Evolutionary conservation across 2,797 vertebrate species (phyloP).

Genomic region (Antrozous pallidus): DNA sequence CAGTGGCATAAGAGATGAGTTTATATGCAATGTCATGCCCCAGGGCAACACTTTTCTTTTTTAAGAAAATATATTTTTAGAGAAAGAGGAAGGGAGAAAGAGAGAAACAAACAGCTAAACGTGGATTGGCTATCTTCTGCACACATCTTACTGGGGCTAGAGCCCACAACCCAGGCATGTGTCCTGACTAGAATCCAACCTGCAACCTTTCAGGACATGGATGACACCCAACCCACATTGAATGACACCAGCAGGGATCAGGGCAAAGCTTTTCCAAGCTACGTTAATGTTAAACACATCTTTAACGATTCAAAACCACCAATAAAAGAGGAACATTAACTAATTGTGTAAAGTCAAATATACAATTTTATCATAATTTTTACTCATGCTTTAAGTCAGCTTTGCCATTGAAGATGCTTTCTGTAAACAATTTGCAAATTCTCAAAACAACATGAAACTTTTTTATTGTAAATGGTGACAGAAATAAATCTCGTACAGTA

Average conservation of each 20-base stretch:
- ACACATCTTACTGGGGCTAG: background rate
- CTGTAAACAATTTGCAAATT: background rate
- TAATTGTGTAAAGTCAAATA: background rate
- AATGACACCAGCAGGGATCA: background rate
- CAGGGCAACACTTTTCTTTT: background rate
- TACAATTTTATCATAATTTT: background rate
- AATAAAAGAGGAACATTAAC: background rate
- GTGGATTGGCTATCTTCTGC: background rate
- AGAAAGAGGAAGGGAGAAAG: background rate
- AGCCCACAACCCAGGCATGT: background rate
- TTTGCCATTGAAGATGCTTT: background rate
- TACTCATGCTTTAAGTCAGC: background rate
- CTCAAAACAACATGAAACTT: background rate
- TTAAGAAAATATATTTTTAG: background rate
- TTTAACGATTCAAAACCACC: background rate
- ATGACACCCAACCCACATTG: background rate
- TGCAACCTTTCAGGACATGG: background rate
- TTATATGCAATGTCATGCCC: fast-evolving
- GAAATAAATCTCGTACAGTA: background rate
- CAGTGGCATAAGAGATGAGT: background rate
- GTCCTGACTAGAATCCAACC: background rate
- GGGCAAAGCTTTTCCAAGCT: background rate
- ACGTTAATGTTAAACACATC: background rate
- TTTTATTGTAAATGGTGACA: background rate
- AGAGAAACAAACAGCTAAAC: background rate